These are phyloP conservation scores for Steinernema khuongi DNA, from an alignment of 1,140 invertebrate species.

Conservation along the genomic window DNA sequence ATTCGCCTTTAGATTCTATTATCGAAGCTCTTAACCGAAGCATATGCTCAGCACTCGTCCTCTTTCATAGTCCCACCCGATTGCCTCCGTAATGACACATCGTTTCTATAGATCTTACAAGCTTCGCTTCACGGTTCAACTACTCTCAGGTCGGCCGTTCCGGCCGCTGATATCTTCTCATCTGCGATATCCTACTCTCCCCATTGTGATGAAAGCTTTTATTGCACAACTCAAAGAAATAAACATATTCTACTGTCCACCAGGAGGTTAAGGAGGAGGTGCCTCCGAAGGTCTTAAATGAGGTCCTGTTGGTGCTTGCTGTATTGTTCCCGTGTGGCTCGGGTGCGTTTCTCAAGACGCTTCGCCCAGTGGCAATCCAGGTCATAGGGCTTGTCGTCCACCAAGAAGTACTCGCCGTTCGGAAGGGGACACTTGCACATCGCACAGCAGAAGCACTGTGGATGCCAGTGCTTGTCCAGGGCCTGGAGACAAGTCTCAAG, in stretches of 20 bases:
- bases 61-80: neutral
- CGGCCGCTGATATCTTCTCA: neutral
- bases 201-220: neutral
- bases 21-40: neutral
- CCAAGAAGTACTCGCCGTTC: conserved; percentile 62
- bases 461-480: conserved; percentile 92
- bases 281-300: too few relatives aligned
- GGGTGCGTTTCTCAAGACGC: neutral
- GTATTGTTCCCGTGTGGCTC: too few relatives aligned
- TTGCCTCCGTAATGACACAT: neutral
- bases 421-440: conserved; percentile 69
- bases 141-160: neutral
- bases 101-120: neutral
- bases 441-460: conserved; percentile 87
- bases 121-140: neutral
- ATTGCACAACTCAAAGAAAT: neutral
- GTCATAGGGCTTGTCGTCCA: conserved; percentile 62
- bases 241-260: neutral
- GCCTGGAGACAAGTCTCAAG: conserved; percentile 75
- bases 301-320: too few relatives aligned
- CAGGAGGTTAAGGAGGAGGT: too few relatives aligned
- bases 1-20: conserved; percentile 7
- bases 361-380: conserved; percentile 49
- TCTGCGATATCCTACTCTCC: neutral
- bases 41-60: neutral